phyloP scores from a whole-genome alignment of 2,797 vertebrate genomes.

The Malacoctenus gilli region DNA sequence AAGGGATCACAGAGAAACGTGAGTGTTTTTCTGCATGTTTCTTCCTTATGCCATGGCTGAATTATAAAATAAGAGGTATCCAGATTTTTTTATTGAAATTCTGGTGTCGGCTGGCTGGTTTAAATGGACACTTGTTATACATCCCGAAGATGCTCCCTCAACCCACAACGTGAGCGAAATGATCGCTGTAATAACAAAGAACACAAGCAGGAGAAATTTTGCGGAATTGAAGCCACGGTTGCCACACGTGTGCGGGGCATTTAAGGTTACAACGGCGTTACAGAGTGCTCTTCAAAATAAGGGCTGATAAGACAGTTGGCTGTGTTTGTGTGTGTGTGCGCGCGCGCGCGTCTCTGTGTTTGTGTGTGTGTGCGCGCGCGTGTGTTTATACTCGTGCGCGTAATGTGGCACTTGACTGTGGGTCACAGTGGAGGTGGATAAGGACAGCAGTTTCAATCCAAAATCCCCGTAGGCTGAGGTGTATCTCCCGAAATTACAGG shows the following conservation, averaged over 20 bases:
- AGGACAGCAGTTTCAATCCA: slow-evolving; percentile 44
- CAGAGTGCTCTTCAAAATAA: slow-evolving; percentile 36
- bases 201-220: not conserved
- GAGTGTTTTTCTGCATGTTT: slow-evolving; percentile 49
- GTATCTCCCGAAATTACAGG: slow-evolving; percentile 49
- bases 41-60: not conserved
- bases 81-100: no score
- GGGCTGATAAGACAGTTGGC: slow-evolving; percentile 38
- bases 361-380: slow-evolving; percentile 6
- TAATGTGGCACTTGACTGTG: slow-evolving; percentile 36
- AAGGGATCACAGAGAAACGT: slow-evolving; percentile 17
- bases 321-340: slow-evolving; percentile 11
- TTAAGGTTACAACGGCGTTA: slow-evolving; percentile 41
- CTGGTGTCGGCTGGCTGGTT: slow-evolving; percentile 5
- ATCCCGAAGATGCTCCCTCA: not conserved
- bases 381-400: slow-evolving; percentile 23
- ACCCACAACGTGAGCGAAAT: not conserved
- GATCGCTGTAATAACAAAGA: not conserved
- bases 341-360: not conserved
- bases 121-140: slow-evolving; percentile 49
- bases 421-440: slow-evolving; percentile 37
- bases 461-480: slow-evolving; percentile 47
- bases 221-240: slow-evolving; percentile 12
- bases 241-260: slow-evolving; percentile 24
- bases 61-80: no score